phyloP scores from a whole-genome alignment of 37 sponge, comb jelly and placozoan genomes.

The Agelas oroides region DNA sequence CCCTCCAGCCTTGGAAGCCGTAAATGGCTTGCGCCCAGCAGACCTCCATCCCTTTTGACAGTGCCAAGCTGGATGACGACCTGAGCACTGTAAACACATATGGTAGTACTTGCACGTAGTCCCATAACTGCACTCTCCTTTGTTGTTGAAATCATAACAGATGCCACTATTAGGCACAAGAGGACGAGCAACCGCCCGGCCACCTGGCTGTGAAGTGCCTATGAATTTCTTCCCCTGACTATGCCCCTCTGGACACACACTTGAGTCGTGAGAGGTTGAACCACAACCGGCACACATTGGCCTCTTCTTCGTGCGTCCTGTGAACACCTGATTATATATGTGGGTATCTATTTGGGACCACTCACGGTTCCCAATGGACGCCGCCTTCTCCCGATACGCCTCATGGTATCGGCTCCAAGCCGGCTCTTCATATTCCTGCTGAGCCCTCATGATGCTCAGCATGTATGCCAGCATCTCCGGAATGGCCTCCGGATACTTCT shows the following conservation, averaged over 20 bases:
- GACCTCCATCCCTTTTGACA: too few relatives aligned
- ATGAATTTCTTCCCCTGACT: too few relatives aligned
- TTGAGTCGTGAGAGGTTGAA: too few relatives aligned
- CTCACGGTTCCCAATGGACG: background rate
- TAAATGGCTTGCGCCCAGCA: slow-evolving; percentile 9
- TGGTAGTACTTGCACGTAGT: background rate
- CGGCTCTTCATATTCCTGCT: slow-evolving; percentile 1
- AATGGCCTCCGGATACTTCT: background rate
- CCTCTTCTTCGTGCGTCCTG: background rate
- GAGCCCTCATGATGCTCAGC: background rate
- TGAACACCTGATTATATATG: background rate
- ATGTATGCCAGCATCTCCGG: background rate
- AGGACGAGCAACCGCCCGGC: too few relatives aligned
- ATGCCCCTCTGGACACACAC: too few relatives aligned
- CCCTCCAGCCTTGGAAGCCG: too few relatives aligned
- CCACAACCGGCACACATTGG: too few relatives aligned
- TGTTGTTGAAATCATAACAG: background rate
- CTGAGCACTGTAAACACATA: background rate
- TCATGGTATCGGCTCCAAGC: slow-evolving; percentile 12
- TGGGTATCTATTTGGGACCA: background rate
- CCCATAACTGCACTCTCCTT: background rate
- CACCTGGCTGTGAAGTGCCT: too few relatives aligned
- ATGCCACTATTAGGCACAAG: background rate
- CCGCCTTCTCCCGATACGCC: slow-evolving; percentile 14
- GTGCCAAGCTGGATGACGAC: background rate